Evolutionary conservation across 2,888 invertebrate species (phyloP).

Genomic region (Oscheius sp.): DNA sequence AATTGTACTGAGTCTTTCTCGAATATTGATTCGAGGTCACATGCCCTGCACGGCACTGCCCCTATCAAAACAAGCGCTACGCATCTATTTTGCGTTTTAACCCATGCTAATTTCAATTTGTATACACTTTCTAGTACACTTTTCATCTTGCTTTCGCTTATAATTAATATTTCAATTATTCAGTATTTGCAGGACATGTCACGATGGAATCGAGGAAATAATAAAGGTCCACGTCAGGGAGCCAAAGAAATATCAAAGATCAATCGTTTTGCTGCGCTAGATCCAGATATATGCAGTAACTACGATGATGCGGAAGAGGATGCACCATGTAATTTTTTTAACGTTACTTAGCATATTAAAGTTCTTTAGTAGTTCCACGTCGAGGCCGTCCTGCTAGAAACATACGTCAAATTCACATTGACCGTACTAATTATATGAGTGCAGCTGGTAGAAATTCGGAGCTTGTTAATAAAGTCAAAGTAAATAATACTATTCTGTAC

Average conservation of each 20-base stretch:
- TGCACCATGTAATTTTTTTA: not conserved
- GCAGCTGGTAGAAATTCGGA: constrained; percentile 41
- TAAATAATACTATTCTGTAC: not conserved
- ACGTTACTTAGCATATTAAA: not conserved
- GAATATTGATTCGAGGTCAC: too few relatives aligned
- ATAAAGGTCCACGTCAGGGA: constrained; percentile 42
- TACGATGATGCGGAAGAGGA: constrained; percentile 62
- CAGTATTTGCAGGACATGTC: constrained; percentile 6
- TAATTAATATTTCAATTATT: too few relatives aligned
- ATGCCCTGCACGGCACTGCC: too few relatives aligned
- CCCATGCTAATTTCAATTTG: too few relatives aligned
- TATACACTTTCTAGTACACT: not conserved
- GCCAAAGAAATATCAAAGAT: constrained; percentile 46
- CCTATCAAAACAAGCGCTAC: too few relatives aligned
- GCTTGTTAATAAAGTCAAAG: constrained; percentile 36
- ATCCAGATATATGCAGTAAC: constrained; percentile 56
- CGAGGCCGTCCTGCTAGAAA: not conserved
- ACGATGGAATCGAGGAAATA: constrained; percentile 2
- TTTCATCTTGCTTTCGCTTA: too few relatives aligned
- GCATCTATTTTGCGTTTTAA: too few relatives aligned
- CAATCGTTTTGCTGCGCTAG: constrained; percentile 50
- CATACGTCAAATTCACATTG: not conserved
- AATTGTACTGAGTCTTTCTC: too few relatives aligned
- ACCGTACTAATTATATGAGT: not conserved
- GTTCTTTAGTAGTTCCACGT: not conserved